Percentiles rank a stretch among this genome's conserved stretches.
Conservation (phyloP, 2,797 vertebrate species). For the Borostomias antarcticus region DNA sequence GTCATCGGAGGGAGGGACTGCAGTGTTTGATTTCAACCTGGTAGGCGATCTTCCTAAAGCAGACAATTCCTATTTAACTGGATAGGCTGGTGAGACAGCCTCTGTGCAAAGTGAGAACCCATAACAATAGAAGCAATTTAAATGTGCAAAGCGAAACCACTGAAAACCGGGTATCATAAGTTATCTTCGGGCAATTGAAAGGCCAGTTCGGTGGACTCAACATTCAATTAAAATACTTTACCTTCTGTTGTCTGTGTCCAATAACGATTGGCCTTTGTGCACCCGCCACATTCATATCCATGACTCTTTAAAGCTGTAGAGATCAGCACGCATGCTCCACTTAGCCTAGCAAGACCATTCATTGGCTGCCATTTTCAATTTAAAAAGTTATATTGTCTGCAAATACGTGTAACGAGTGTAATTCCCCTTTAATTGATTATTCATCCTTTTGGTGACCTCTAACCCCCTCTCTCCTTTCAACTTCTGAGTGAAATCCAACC, state of each 20-base stretch:
- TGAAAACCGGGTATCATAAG: slow-evolving; percentile 58
- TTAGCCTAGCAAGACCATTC: slow-evolving; percentile 28
- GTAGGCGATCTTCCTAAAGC: slow-evolving; percentile 77
- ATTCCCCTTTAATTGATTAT: slow-evolving; percentile 70
- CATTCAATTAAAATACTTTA: slow-evolving; percentile 69
- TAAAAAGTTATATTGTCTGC: slow-evolving; percentile 50
- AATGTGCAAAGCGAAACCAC: slow-evolving; percentile 68
- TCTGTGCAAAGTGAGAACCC: slow-evolving; percentile 55
- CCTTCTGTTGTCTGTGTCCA: slow-evolving; percentile 19
- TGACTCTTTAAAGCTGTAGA: slow-evolving; percentile 45
- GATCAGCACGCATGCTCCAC: slow-evolving; percentile 28
- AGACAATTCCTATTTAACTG: slow-evolving; percentile 84
- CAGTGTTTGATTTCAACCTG: slow-evolving; percentile 82
- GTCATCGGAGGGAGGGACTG: slow-evolving; percentile 70
- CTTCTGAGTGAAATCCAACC: slow-evolving; percentile 65
- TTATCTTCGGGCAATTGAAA: slow-evolving; percentile 59
- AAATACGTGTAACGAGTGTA: slow-evolving; percentile 65
- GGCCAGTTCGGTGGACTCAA: slow-evolving; percentile 37
- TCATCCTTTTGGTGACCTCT: slow-evolving; percentile 54
- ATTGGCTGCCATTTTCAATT: slow-evolving; percentile 54
- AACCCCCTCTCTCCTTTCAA: slow-evolving; percentile 62
- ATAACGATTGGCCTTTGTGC: slow-evolving; percentile 56
- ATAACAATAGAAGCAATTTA: slow-evolving; percentile 73
- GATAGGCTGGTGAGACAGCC: slow-evolving; percentile 73
- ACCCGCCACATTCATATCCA: slow-evolving; percentile 47